Percentiles rank a stretch among this genome's conserved stretches.
phyloP scores from a whole-genome alignment of 1,140 invertebrate genomes.

The Musca vetustissima region DNA sequence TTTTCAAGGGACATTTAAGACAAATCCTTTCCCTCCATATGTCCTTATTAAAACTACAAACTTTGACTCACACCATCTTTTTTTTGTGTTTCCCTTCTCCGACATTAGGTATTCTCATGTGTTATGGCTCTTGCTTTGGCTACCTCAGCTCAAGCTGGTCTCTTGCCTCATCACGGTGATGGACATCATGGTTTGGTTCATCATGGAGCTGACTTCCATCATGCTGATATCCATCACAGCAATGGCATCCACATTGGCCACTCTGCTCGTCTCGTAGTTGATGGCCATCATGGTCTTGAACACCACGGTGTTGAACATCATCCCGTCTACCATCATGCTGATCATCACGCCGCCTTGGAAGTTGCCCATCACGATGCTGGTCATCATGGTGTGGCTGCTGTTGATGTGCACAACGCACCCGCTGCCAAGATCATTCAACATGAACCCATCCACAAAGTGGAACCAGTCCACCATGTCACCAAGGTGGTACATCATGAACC shows the following conservation, averaged over 20 bases:
- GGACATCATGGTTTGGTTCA: constrained; percentile 30
- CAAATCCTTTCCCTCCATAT: too few relatives aligned
- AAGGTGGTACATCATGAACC: constrained; percentile 47
- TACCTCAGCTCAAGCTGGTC: constrained; percentile 40
- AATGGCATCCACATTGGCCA: constrained; percentile 47
- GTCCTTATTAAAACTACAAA: too few relatives aligned
- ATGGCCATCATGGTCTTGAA: constrained; percentile 31
- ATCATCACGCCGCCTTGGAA: constrained; percentile 32
- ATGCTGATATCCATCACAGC: constrained; percentile 33
- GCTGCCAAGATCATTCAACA: constrained; percentile 42
- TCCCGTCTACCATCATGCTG: constrained; percentile 42
- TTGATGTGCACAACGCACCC: constrained; percentile 9
- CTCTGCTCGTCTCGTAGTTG: constrained; percentile 35
- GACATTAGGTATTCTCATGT: constrained; percentile 46
- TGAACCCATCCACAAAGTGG: constrained; percentile 44
- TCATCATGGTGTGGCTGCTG: constrained; percentile 34
- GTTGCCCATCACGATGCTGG: constrained; percentile 34
- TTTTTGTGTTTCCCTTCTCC: too few relatives aligned
- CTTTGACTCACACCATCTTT: too few relatives aligned
- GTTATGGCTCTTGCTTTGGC: constrained; percentile 38
- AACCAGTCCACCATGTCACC: constrained; percentile 45
- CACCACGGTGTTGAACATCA: constrained; percentile 24
- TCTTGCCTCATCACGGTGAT: constrained; percentile 42
- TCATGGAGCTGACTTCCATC: constrained; percentile 36
- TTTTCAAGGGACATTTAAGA: too few relatives aligned